A percentile compares a stretch with the other conserved stretches of the same genome.
Conservation (phyloP, 1,140 invertebrate genomes). For the Heliconius melpomene region DNA sequence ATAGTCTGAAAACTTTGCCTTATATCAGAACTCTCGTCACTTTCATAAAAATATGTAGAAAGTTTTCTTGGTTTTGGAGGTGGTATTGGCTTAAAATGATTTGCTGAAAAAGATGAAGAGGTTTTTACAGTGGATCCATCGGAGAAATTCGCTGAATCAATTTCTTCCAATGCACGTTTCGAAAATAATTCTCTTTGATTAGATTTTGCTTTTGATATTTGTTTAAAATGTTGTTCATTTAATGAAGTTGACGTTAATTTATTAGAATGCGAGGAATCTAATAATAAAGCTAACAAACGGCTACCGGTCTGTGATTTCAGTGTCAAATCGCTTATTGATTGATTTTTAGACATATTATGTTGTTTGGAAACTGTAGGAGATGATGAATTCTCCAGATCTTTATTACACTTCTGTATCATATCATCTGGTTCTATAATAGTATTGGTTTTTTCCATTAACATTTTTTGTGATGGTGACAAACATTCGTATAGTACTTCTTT, state of each 20-base stretch:
- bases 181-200: conserved; percentile 27
- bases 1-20: conserved; percentile 62
- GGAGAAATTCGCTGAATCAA: conserved; percentile 28
- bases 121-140: conserved; percentile 31
- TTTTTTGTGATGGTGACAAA: conserved; percentile 87
- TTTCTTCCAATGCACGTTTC: conserved; percentile 30
- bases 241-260: conserved; percentile 45
- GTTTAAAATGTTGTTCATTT: not conserved
- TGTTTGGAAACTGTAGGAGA: not conserved
- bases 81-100: conserved; percentile 54
- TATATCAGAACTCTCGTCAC: conserved; percentile 70
- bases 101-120: not conserved
- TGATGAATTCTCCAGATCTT: not conserved
- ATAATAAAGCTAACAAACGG: conserved; percentile 68
- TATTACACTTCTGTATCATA: conserved; percentile 9
- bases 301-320: conserved; percentile 74
- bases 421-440: conserved; percentile 48
- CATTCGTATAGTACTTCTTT: conserved; percentile 85
- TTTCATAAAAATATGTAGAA: conserved; percentile 68
- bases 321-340: conserved; percentile 21
- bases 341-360: conserved; percentile 29
- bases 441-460: conserved; percentile 77
- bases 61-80: conserved; percentile 64
- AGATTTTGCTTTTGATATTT: conserved; percentile 2
- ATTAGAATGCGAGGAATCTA: conserved; percentile 60